Evolutionary conservation across 2,888 invertebrate genomes (phyloP), one percentile per base, ranked within the genome.

Genomic region (Pheosia gnoma): DNA sequence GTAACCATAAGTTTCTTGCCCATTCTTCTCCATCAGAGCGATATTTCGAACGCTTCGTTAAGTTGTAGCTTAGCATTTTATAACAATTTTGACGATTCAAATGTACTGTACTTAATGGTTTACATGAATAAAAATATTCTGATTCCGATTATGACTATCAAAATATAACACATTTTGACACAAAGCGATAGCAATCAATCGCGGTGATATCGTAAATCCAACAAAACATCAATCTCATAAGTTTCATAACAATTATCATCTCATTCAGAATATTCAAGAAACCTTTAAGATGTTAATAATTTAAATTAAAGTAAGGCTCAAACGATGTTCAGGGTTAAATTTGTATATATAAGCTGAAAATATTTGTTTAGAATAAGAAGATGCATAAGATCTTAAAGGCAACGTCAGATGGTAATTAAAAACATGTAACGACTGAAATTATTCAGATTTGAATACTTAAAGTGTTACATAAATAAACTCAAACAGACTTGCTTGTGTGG

Each of bases 351-450:
- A 13, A 37, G 53, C 38, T 11, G 39, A 38, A 55, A 55, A 55
- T 55, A 55, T 39, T 55, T 55, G 39, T 55, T 37, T 3, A 5
- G 39, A 39, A 55, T 8, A 55, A 39, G 54, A 38, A 54, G 54
- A 54, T 6, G 55, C 13, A 7, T 55, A 1, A 55, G 11, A 39
- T 37, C 11, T 53, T 53, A 5, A 37, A 37, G 36, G 4, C 39
- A 41, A n/a, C 55, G 55, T 55, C 13, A 55, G 55, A 55, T 55
- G 39, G 55, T 39, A 39, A 55, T 55, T 55, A 55, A 13, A 55
- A 55, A 55, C 55, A 39, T 55, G 55, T 55, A 39, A 55, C 39
- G 39, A 13, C 55, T 41, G n/a, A 39, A 39, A 55, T 55, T 55
- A 38, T 55, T 55, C n/a, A 39, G 39, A 55, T 39, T 39, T 55